Evolutionary conservation across 2,888 invertebrate species (phyloP), one percentile per base, ranked within the genome.

Genomic region (Polylopha cassiicola): DNA sequence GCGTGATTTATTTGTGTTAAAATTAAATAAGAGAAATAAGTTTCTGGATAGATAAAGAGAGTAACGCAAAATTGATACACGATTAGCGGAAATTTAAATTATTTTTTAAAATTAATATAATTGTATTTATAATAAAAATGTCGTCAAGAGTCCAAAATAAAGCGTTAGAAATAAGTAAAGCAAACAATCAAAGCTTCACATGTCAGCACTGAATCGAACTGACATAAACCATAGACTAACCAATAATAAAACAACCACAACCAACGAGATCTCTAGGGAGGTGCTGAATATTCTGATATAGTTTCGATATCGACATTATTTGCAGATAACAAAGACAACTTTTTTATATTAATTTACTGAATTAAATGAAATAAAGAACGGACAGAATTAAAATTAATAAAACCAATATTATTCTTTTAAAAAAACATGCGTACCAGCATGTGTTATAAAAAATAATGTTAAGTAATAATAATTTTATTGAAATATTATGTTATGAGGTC

Each of bases 121-220:
- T 61, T 49, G 47, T 50, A 61, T 51, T 51, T 58, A 47, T 53
- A 65, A 55, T 53, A 51, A 47, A 60, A 55, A 47, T 34, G 34
- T 50, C 45, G 51, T 55, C 47, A 50, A 58, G 43, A 56, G 50
- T 66, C 56, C 43, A 69, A 74, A 79, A 67, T 69, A 74, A 73
- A 75, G 66, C 63, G 64, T 56, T 68, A 64, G 52, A 63, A 70
- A 72, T 69, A 61, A 69, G 64, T 61, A 69, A 68, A 64, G 76
- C 78, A 81, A 82, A 81, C 77, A 79, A 80, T 77, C 74, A 73
- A 79, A 80, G 73, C 77, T 49, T 53, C 72, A 72, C 62, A 55
- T 61, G 65, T 57, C 59, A 43, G 48, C 39, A 49, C 49, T 44
- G 55, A 54, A 55, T 64, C 41, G 30, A 48, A 52, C 39, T 52